Evolutionary conservation across 2,113 vertebrate genomes (phyloP), one percentile per base, ranked within the genome.

Genomic region (Thryonomys swinderianus): DNA sequence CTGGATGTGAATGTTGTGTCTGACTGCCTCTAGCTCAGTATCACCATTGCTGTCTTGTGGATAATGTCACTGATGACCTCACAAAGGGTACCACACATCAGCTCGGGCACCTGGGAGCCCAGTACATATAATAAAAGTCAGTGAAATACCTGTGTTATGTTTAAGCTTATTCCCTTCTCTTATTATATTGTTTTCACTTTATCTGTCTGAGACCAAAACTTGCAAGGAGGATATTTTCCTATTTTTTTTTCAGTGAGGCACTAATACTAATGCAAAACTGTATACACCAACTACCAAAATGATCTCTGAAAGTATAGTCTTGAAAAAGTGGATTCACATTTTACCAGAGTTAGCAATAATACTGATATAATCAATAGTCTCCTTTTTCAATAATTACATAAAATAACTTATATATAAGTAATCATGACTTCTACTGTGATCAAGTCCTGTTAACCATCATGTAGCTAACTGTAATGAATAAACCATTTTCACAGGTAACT

Each of bases 31-130:
- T 40, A 90, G 48, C 48, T 94, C 73, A 88, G 71, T 27, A 93
- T 71, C 64, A 78, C 7, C 67, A 53, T 34, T 91, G 95, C 76
- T 86, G 66, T 86, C 82, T 80, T 88, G 42, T 40, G 86, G 80
- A 86, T 91, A 80, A 84, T 74, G 74, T 74, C 96, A 96, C 25
- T 91, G 80, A 81, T 96, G 88, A 96, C 74, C 69, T 97, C 96
- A 97, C 86, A 98, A 97, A 96, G 93, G 80, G 88, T 40, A 87
- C 57, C 57, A 96, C n/a, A 94, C 40, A 91, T 71, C 78, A 95
- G 88, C 67, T 92, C 3, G 62, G n/a, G 30, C 37, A 85, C 42
- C 34, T 82, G 61, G 92, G 83, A 32, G 42, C 80, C 69, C 5
- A 51, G 30, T 51, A 42, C 9, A 84, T 14, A 66, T 14, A 94